Conservation (phyloP, 2,113 vertebrate species). For the Rhombomys opimus region DNA sequence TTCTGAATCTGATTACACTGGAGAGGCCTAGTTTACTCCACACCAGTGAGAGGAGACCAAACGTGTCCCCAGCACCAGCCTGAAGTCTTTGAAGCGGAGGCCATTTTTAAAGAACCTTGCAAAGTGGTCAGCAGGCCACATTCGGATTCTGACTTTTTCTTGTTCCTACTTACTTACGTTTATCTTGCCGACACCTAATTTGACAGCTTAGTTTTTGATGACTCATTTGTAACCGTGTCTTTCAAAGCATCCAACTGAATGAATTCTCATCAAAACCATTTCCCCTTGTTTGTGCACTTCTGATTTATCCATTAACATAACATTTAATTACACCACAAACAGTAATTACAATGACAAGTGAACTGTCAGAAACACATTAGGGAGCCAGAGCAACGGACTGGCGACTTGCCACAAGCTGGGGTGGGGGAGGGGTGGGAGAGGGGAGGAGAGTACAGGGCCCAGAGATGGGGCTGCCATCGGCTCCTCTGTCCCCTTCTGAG, state of each 20-base stretch:
- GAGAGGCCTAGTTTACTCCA: slow-evolving; percentile 8
- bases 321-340: slow-evolving; percentile 60
- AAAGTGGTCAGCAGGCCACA: not conserved
- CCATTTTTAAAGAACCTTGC: not conserved
- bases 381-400: not conserved
- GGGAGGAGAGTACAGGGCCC: not conserved
- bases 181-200: not conserved
- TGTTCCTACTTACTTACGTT: not conserved
- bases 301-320: slow-evolving; percentile 33
- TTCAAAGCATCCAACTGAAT: not conserved
- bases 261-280: not conserved
- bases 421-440: too few species aligned
- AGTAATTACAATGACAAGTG: slow-evolving; percentile 48
- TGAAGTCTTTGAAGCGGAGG: not conserved
- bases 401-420: not conserved
- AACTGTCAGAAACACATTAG: slow-evolving; percentile 50
- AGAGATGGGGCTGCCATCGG: not conserved
- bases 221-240: slow-evolving; percentile 6
- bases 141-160: not conserved
- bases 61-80: not conserved
- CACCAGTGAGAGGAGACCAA: too few species aligned
- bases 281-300: slow-evolving; percentile 24
- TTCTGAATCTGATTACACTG: not conserved
- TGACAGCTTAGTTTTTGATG: not conserved
- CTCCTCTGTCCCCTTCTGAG: not conserved